Evolutionary conservation across 2,888 invertebrate genomes (phyloP), one percentile per base, ranked within the genome.

Genomic region (Nemoura dubitans): DNA sequence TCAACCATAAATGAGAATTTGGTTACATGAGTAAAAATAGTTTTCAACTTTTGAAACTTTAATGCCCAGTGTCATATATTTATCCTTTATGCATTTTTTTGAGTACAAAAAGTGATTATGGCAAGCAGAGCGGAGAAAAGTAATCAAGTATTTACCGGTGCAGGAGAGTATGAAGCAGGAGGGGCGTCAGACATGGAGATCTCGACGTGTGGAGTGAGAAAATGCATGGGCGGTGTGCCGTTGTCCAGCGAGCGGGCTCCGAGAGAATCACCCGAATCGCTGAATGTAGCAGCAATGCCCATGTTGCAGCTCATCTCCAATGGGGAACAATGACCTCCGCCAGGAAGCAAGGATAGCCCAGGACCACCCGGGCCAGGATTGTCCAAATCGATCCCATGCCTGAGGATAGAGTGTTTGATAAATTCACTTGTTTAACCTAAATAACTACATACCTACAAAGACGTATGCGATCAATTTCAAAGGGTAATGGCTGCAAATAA

Each of bases 141-240:
- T 59, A 14, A 1, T 21, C 14, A 36, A 10, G 36, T 10, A 21
- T 21, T 59, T 86, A 88, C 88, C 90, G 93, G 92, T 29, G 93
- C 92, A 0, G 94, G 94, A 85, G 94, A 94, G 83, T 87, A 88
- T 90, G 93, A 94, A 0, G 94, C 94, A 90, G 95, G 95, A 89
- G 96, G 96, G 88, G 96, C 95, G 90, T 97, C 97, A 26, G 96
- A 95, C 94, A 97, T 96, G 77, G 97, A 97, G 91, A 97, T 97
- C 92, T 97, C 97, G 59, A 97, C 97, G 89, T 97, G 97, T 6
- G 97, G 97, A 76, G 97, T 97, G 77, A 97, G 93, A 91, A 97
- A 97, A 91, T 97, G 97, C 97, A 97, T 97, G 0, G 97, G 97
- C 16, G 97, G 97, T 82, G 97, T 97, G 10, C 96, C 96, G 90